These are phyloP conservation scores for Apeltes quadracus DNA, from an alignment of 2,113 vertebrate genomes.

Conservation along the genomic window DNA sequence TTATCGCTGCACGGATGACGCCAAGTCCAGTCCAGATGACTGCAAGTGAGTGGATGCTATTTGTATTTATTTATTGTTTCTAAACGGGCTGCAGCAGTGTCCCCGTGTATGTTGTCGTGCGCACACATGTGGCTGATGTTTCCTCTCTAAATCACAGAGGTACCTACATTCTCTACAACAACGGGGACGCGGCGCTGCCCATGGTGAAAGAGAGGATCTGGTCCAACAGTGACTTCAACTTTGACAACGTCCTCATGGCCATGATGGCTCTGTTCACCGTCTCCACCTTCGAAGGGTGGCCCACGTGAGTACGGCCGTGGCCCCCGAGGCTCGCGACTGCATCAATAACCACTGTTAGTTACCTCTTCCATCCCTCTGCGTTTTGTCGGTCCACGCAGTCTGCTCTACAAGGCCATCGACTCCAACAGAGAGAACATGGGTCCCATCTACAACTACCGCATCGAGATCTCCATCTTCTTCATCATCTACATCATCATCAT, in stretches of 20 bases:
- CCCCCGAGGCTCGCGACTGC: not conserved
- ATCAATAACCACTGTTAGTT: not conserved
- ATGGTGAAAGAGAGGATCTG: slow-evolving; percentile 90
- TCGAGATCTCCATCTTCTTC: slow-evolving; percentile 99
- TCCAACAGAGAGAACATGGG: slow-evolving; percentile 94
- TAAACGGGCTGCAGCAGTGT: not conserved
- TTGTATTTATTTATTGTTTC: not conserved
- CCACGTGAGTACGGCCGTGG: slow-evolving; percentile 84
- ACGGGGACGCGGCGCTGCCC: slow-evolving; percentile 90
- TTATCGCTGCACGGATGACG: slow-evolving; percentile 95
- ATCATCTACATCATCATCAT: slow-evolving; percentile 99
- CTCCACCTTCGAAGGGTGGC: slow-evolving; percentile 99
- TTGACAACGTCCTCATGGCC: slow-evolving; percentile 96
- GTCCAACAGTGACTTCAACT: slow-evolving; percentile 98
- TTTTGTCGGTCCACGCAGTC: slow-evolving; percentile 74
- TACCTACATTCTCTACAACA: slow-evolving; percentile 94
- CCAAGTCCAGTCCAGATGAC: slow-evolving; percentile 92
- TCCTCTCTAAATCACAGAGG: slow-evolving; percentile 75
- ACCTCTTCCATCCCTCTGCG: not conserved
- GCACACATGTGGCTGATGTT: not conserved
- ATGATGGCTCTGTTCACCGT: slow-evolving; percentile 99
- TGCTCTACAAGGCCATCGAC: slow-evolving; percentile 97
- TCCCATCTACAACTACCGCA: slow-evolving; percentile 96
- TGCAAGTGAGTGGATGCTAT: slow-evolving; percentile 85
- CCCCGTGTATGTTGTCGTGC: not conserved